phyloP scores from a whole-genome alignment of 2,888 invertebrate genomes.

The Hirudinaria manillensis region DNA sequence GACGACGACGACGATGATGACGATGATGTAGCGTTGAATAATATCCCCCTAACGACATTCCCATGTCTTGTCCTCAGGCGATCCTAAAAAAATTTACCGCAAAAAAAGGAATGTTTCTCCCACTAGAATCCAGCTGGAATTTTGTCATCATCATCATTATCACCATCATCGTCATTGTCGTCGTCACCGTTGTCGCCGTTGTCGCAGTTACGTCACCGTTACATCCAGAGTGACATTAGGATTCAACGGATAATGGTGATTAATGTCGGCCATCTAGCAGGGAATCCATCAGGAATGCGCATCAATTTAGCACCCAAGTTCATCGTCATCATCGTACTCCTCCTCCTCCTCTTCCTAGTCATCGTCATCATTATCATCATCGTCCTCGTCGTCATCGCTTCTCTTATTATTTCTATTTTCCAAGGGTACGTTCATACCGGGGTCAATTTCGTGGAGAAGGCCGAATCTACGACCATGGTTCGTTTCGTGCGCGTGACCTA shows the following conservation, averaged over 20 bases:
- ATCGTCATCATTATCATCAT: neutral
- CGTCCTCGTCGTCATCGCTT: neutral
- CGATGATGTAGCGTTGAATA: neutral
- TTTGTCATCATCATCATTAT: conserved; percentile 20
- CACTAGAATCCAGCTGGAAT: neutral
- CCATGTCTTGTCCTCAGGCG: neutral
- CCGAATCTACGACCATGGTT: conserved; percentile 40
- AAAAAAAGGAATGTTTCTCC: neutral
- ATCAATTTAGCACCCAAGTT: neutral
- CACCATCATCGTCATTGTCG: conserved; percentile 21
- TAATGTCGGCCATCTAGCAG: no score
- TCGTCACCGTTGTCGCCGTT: conserved; percentile 15
- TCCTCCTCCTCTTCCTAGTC: no score
- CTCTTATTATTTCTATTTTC: neutral
- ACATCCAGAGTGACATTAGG: neutral
- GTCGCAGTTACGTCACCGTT: neutral
- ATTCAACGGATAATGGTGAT: no score
- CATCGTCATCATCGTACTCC: neutral
- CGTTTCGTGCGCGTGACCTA: conserved; percentile 40
- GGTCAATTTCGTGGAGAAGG: conserved; percentile 41
- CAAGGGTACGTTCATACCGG: conserved; percentile 40
- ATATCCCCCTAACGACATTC: neutral
- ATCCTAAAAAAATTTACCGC: neutral
- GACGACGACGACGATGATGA: neutral
- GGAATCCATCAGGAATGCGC: no score